Conservation (phyloP, 2,797 vertebrate genomes). For the Crypturellus tataupa region DNA sequence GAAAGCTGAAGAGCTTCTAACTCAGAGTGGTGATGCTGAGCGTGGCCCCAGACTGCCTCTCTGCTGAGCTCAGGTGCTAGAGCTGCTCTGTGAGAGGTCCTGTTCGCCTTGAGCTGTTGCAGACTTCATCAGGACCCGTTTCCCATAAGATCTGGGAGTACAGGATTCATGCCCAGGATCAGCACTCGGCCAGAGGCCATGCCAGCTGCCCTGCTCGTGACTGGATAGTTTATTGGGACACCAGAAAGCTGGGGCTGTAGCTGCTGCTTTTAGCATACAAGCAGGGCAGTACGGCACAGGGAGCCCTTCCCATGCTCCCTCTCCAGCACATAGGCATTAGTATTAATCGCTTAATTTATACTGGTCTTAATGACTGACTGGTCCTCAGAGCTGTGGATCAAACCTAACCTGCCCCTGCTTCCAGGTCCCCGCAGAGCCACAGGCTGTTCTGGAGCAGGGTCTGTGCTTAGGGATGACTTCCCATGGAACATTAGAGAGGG, state of each 20-base stretch:
- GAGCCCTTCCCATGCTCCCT: neutral
- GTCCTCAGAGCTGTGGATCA: neutral
- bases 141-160: neutral
- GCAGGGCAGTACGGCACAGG: neutral
- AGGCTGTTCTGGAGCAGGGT: neutral
- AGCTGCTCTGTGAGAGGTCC: neutral
- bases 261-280: neutral
- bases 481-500: no score
- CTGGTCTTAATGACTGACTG: accelerated
- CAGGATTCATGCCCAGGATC: neutral
- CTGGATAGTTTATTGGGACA: neutral
- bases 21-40: neutral
- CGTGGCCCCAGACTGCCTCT: neutral
- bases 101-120: neutral
- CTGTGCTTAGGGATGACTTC: neutral
- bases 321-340: neutral
- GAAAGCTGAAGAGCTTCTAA: neutral
- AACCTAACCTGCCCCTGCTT: neutral
- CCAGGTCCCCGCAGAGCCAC: neutral
- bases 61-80: neutral
- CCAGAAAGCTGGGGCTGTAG: neutral
- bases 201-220: neutral
- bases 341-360: neutral
- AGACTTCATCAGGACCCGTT: neutral
- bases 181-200: neutral